Percentiles rank a stretch among this genome's conserved stretches.
Evolutionary conservation across 2,888 invertebrate species (phyloP).

Genomic region (Leptothorax acervorum): DNA sequence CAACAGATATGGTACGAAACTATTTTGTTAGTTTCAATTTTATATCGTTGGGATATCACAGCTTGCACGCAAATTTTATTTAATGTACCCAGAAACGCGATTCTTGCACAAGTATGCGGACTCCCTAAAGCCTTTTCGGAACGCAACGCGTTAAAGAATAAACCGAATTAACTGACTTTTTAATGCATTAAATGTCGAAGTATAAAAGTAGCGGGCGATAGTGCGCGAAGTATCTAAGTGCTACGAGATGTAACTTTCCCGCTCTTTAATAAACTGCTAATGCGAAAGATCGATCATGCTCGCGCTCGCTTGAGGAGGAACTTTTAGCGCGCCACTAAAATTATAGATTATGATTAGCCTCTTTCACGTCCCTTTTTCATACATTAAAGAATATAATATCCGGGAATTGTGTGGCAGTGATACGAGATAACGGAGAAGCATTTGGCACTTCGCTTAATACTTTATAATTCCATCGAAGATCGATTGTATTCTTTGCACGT

Average conservation of each 20-base stretch:
- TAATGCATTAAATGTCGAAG: slow-evolving; percentile 43
- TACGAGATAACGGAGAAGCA: slow-evolving; percentile 25
- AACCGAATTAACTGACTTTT: slow-evolving; percentile 46
- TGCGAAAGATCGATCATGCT: slow-evolving; percentile 50
- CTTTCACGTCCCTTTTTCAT: not conserved
- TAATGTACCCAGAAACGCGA: not conserved
- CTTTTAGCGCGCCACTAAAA: slow-evolving; percentile 43
- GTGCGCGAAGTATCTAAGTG: slow-evolving; percentile 46
- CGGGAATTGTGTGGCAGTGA: slow-evolving; percentile 2
- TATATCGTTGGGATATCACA: not conserved
- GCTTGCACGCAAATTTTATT: slow-evolving; percentile 7
- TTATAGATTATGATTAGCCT: slow-evolving; percentile 38
- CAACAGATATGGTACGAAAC: no score
- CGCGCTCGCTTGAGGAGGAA: slow-evolving; percentile 20
- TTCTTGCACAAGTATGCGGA: not conserved
- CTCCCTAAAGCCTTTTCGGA: not conserved
- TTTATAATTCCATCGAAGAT: slow-evolving; percentile 14
- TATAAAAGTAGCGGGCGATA: slow-evolving; percentile 34
- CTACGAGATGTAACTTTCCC: slow-evolving; percentile 43
- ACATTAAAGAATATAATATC: slow-evolving; percentile 33
- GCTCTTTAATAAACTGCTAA: slow-evolving; percentile 52
- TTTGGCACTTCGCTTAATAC: slow-evolving; percentile 8
- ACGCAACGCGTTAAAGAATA: slow-evolving; percentile 28
- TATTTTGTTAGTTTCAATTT: not conserved
- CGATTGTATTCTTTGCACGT: slow-evolving; percentile 35